Base-by-base conservation (phyloP, 1,140 invertebrate species). In the Leptinotarsa undecemlineata region DNA sequence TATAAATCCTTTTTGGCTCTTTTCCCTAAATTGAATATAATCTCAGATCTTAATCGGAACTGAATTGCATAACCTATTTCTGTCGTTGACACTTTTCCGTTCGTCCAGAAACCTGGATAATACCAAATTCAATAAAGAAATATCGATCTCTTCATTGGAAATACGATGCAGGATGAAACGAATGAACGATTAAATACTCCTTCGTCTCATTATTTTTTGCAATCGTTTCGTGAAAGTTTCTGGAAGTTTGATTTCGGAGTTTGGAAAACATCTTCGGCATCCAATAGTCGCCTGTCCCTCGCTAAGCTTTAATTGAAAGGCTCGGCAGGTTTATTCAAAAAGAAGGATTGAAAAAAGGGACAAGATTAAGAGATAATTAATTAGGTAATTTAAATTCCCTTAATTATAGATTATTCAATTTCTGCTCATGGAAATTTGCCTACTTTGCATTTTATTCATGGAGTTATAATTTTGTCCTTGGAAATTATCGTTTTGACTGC, bases 311-410 rank as follows among this genome's bases (percentile, higher is more conserved):
- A 66, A 66, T 66, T 66, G 33, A 66, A 66, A 33, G 62, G 2
- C 63, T 66, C 14, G 63, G 63, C 26, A 33, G 63, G 26, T 66
- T 66, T 66, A 33, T 66, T 66, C 15, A 66, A 6, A 66, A 66
- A 66, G 21, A 15, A 13, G 63, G n/a, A 23, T 61, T 23, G 51
- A 62, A 33, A 21, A 57, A 71, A n/a, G 20, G 57, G 57, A 42
- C 21, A 60, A 17, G 61, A 61, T 71, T 21, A 23, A 61, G 57
- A 62, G 57, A 62, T 71, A 71, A 26, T 57, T 19, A 57, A 57
- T 71, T 61, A n/a, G 61, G 57, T 51, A 71, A 51, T 71, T 71
- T 71, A 57, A 62, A 61, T 71, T 71, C 51, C 21, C 26, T 71
- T 47, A 19, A 62, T 61, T 57, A 33, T 57, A 61, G 51, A 71